Percentiles rank a stretch among this genome's conserved stretches.
Evolutionary conservation across 2,113 vertebrate species (phyloP).

Genomic region (Brachionichthys hirsutus): DNA sequence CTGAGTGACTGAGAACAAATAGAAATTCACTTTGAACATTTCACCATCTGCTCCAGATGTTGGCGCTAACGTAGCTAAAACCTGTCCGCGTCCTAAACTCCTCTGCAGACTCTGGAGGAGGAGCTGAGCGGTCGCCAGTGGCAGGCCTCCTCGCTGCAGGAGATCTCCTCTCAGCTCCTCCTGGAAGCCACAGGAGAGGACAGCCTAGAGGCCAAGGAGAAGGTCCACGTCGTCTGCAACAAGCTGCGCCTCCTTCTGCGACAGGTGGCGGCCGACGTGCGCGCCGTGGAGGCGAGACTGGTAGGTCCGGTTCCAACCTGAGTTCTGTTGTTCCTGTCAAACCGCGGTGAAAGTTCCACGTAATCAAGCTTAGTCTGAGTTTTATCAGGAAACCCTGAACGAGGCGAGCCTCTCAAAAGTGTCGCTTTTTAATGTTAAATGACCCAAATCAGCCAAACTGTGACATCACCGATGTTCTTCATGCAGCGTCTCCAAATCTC

Average conservation of each 20-base stretch:
- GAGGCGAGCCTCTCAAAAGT: no score
- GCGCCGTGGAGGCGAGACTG: constrained; percentile 69
- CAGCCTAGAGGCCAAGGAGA: constrained; percentile 85
- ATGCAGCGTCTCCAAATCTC: no score
- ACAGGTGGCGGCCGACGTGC: constrained; percentile 77
- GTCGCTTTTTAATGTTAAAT: no score
- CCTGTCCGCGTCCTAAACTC: constrained; percentile 24
- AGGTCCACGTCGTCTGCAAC: constrained; percentile 83
- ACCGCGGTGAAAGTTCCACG: no score
- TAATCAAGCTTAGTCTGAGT: no score
- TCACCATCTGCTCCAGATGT: background rate
- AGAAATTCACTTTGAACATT: no score
- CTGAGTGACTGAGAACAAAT: no score
- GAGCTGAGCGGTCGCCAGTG: constrained; percentile 77
- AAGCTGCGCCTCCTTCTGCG: constrained; percentile 83
- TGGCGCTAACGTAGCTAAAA: background rate
- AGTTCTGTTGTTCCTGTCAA: no score
- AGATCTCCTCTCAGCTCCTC: constrained; percentile 81
- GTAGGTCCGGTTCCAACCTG: constrained; percentile 73
- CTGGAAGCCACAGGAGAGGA: constrained; percentile 76
- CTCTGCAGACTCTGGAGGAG: constrained; percentile 81
- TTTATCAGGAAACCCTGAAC: no score
- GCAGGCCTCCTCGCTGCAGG: constrained; percentile 80
- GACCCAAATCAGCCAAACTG: no score
- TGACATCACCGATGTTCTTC: no score